Percentiles rank a stretch among this genome's conserved stretches.
Evolutionary conservation across 2,113 vertebrate genomes (phyloP).

Genomic region (Syrrhaptes paradoxus): DNA sequence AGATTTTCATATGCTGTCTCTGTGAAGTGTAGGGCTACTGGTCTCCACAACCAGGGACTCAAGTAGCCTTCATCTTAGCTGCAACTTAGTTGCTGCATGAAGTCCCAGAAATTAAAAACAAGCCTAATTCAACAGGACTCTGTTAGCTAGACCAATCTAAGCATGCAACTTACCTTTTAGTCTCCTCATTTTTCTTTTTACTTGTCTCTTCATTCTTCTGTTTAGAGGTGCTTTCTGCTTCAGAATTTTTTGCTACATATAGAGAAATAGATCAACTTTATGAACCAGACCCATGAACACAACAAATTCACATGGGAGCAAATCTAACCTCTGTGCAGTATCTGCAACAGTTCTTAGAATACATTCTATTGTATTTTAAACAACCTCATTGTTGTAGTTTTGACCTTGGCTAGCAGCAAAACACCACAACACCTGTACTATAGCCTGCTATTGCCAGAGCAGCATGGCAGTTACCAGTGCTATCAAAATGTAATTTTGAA

Average conservation of each 20-base stretch:
- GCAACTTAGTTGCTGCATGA: not conserved
- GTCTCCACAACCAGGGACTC: not conserved
- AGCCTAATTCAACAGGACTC: not conserved
- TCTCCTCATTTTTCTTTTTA: constrained; percentile 50
- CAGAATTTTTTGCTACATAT: constrained; percentile 55
- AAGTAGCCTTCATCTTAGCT: not conserved
- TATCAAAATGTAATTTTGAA: not conserved
- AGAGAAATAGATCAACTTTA: not conserved
- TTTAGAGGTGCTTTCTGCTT: constrained; percentile 33
- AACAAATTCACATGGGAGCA: not conserved
- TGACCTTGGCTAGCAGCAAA: too few species aligned
- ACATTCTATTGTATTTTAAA: not conserved
- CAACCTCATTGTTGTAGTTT: not conserved
- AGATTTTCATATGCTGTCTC: not conserved
- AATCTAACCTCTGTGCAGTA: not conserved
- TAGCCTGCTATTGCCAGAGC: not conserved
- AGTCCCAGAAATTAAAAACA: not conserved
- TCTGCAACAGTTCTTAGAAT: not conserved
- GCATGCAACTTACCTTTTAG: constrained; percentile 51
- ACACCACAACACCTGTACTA: too few species aligned
- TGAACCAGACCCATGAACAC: not conserved
- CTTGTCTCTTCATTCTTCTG: constrained; percentile 51
- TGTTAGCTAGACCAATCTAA: not conserved
- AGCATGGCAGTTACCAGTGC: not conserved
- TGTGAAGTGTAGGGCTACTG: not conserved